Evolutionary conservation across 2,888 invertebrate genomes (phyloP).

Genomic region (Dasypogon diadema): DNA sequence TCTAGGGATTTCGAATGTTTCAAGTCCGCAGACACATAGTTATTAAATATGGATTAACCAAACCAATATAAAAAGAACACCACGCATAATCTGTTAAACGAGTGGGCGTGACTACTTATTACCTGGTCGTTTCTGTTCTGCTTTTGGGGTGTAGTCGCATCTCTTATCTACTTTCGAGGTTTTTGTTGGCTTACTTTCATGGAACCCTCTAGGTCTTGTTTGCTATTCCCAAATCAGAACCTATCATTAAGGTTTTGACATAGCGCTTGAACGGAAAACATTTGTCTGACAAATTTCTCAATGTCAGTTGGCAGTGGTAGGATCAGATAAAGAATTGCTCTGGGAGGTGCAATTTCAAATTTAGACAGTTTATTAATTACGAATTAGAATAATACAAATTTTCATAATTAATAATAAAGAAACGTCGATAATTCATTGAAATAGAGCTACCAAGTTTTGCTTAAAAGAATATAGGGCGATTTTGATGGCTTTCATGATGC

Average conservation of each 20-base stretch:
- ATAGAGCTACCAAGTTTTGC: too few species aligned
- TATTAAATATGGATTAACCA: conserved; percentile 33
- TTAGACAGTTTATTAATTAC: too few species aligned
- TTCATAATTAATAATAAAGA: too few species aligned
- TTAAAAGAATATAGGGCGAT: too few species aligned
- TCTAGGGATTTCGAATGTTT: conserved; percentile 10
- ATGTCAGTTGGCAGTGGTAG: too few species aligned
- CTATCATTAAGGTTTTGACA: neutral
- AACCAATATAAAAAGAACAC: neutral
- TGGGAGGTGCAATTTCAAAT: neutral
- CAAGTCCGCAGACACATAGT: conserved; percentile 26
- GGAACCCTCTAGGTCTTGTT: neutral
- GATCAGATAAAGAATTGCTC: neutral
- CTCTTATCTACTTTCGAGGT: conserved; percentile 23
- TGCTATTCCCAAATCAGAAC: neutral
- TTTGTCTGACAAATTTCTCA: too few species aligned
- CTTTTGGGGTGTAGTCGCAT: conserved; percentile 38
- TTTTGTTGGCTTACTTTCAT: neutral
- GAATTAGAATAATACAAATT: too few species aligned
- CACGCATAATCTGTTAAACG: conserved; percentile 32
- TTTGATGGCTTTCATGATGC: too few species aligned
- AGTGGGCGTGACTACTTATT: conserved; percentile 32
- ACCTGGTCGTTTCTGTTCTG: conserved; percentile 1
- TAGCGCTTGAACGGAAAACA: neutral
- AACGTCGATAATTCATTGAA: too few species aligned